phyloP scores from a whole-genome alignment of 2,113 vertebrate genomes.

The Nothobranchius kuhntae region DNA sequence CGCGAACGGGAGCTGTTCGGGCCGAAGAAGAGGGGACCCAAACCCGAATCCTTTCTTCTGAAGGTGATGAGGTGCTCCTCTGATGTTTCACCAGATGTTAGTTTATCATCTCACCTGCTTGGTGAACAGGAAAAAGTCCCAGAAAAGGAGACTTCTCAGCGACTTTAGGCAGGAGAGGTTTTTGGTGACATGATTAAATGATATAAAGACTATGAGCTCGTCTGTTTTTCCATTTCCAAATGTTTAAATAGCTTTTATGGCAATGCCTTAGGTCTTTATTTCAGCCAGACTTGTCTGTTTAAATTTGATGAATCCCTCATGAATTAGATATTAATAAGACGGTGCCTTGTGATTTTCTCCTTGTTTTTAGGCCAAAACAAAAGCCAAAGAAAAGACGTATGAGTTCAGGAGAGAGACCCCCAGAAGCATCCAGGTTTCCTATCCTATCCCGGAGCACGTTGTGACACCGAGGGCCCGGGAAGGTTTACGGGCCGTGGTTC shows the following conservation, averaged over 20 bases:
- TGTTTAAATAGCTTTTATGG: too few relatives aligned
- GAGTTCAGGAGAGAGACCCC: constrained; percentile 89
- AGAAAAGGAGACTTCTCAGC: not conserved
- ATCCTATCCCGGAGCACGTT: constrained; percentile 86
- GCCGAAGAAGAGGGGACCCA: constrained; percentile 96
- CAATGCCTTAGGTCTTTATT: too few relatives aligned
- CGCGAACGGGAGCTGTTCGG: constrained; percentile 94
- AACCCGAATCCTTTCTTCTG: constrained; percentile 94
- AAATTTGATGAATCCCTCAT: too few relatives aligned
- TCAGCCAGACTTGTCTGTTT: too few relatives aligned
- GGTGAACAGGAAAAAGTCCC: not conserved
- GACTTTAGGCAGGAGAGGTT: too few relatives aligned
- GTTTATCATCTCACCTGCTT: not conserved
- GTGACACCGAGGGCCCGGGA: constrained; percentile 90
- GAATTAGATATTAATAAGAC: too few relatives aligned
- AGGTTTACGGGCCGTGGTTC: constrained; percentile 89
- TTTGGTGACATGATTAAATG: too few relatives aligned
- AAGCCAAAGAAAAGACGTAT: constrained; percentile 91
- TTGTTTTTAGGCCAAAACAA: constrained; percentile 85
- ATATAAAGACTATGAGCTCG: too few relatives aligned
- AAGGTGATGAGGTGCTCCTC: constrained; percentile 79
- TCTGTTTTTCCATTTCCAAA: too few relatives aligned
- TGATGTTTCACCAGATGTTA: not conserved
- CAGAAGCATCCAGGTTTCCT: constrained; percentile 87
- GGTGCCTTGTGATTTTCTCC: too few relatives aligned